Evolutionary conservation across 2,113 vertebrate genomes (phyloP).

Genomic region (Heterocephalus glaber): DNA sequence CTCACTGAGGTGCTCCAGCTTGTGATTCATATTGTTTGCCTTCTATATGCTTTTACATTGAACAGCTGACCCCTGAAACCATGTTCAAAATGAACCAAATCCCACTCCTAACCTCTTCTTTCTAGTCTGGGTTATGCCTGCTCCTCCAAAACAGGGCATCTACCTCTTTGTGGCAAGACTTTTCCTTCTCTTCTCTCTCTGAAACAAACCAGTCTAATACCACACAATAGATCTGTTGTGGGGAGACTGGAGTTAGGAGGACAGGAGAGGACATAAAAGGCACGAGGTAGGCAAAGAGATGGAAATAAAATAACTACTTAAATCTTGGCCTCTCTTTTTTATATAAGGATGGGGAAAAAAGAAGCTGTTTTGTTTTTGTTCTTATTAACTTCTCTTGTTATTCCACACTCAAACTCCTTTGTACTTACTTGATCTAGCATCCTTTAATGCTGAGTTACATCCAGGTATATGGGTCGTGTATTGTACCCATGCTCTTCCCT

Average conservation of each 20-base stretch:
- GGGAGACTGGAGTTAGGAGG: neutral
- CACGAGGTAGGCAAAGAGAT: neutral
- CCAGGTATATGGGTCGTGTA: neutral
- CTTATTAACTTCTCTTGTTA: neutral
- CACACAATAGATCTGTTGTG: neutral
- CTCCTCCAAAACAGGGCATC: neutral
- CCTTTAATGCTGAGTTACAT: neutral
- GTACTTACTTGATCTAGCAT: neutral
- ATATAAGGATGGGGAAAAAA: neutral
- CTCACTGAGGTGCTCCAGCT: neutral
- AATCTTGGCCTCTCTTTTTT: neutral
- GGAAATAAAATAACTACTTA: neutral
- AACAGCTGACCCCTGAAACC: neutral
- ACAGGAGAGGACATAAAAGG: neutral
- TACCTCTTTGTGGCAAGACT: neutral
- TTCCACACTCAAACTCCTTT: neutral
- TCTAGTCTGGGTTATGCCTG: neutral
- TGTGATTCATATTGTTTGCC: neutral
- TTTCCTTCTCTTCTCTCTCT: neutral
- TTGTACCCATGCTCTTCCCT: neutral
- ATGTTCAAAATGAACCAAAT: neutral
- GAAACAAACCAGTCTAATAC: neutral
- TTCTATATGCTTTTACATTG: neutral
- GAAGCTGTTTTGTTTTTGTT: neutral
- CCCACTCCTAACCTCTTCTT: neutral